Evolutionary conservation across 1,140 invertebrate genomes (phyloP), one percentile per base, ranked within the genome.

Genomic region (Cardiocondyla obscurior): DNA sequence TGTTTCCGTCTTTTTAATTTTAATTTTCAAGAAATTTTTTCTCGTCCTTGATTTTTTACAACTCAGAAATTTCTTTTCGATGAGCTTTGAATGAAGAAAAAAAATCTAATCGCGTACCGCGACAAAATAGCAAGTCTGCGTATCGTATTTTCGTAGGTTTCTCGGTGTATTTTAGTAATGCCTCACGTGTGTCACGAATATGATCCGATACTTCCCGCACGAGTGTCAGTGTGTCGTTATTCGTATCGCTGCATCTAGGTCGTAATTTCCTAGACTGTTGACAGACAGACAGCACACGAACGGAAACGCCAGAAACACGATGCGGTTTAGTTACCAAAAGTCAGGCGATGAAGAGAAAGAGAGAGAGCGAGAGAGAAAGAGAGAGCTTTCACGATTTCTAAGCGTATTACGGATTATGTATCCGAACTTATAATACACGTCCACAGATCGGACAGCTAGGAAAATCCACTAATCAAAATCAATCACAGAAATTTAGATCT

Each of bases 211-310:
- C 4, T 76, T 64, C 5, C n/a, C 51, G 53, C 16, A 28, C 33
- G 19, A 7, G 51, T 19, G 51, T 81, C 39, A 36, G 51, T 58
- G 53, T 72, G 53, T 81, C 77, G 70, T 81, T 76, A 81, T 44
- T 81, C 69, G 77, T 72, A 69, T 73, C 62, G 58, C n/a, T 39
- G 39, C 64, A 81, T 72, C 51, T 57, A 73, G 25, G 77, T 72
- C 55, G 55, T 81, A 81, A 81, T 72, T 81, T 81, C 69, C 69
- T 39, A 62, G 57, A 62, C 42, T 73, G 70, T 49, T 82, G 81
- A 76, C 69, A 74, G 69, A 82, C 69, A 74, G 69, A 74, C 81
- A 73, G 60, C 76, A 33, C 28, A 51, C 16, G 19, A 72, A 82
- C 69, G 57, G 69, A 73, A 82, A 42, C 44, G 69, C 53, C 70